These are phyloP conservation scores for Megaceryle alcyon DNA, from an alignment of 2,797 vertebrate genomes.

Conservation along the genomic window DNA sequence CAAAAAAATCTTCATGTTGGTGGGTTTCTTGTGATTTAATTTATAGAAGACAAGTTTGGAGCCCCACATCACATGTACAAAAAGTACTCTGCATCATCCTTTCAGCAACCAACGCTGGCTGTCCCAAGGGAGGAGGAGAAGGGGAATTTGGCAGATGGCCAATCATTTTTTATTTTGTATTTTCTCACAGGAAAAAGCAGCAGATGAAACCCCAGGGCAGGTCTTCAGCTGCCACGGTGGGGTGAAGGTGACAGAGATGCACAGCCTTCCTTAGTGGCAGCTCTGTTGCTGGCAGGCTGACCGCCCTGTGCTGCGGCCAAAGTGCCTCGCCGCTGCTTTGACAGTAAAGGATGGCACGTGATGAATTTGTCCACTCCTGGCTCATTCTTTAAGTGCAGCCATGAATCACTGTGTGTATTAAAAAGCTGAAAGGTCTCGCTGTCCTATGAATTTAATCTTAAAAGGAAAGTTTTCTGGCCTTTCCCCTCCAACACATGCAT, in stretches of 20 bases:
- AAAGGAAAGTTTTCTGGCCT: background rate
- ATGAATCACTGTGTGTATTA: conserved; percentile 38
- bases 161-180: background rate
- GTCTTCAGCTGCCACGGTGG: fast-evolving
- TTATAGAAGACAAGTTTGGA: background rate
- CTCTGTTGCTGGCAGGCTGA: fast-evolving
- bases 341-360: background rate
- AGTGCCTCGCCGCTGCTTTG: fast-evolving
- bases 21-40: background rate
- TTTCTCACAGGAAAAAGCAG: background rate
- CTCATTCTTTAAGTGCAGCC: background rate
- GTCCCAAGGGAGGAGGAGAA: background rate
- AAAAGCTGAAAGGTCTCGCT: conserved; percentile 32
- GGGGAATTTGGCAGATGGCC: background rate
- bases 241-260: background rate
- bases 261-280: fast-evolving
- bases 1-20: background rate
- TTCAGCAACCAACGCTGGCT: background rate
- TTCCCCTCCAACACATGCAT: background rate
- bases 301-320: fast-evolving
- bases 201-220: fast-evolving
- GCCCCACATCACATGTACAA: fast-evolving
- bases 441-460: conserved; percentile 9
- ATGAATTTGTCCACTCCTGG: conserved; percentile 3
- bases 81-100: background rate